These are phyloP conservation scores for Neolamprologus toae DNA, from an alignment of 2,113 vertebrate genomes.

Conservation along the genomic window DNA sequence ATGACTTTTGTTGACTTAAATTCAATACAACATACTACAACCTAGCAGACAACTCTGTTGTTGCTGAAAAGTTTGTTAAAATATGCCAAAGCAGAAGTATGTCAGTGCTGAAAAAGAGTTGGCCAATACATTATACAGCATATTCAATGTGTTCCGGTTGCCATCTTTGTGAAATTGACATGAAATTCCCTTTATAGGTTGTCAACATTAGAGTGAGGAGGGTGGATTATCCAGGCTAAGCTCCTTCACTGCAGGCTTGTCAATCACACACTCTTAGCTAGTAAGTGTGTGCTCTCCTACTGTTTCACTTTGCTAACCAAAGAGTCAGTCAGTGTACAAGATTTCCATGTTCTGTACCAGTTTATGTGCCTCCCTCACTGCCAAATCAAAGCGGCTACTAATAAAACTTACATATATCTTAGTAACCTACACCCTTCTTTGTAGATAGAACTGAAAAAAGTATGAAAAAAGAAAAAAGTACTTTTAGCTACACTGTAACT, in stretches of 20 bases:
- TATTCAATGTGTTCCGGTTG: background rate
- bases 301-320: background rate
- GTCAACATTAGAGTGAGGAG: background rate
- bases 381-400: background rate
- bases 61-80: background rate
- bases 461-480: background rate
- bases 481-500: background rate
- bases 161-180: background rate
- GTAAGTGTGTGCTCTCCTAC: background rate
- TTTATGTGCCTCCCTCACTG: background rate
- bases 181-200: background rate
- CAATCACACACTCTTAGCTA: background rate
- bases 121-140: background rate
- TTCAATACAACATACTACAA: background rate
- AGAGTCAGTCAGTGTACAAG: background rate
- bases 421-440: background rate
- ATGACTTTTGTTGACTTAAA: background rate
- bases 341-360: background rate
- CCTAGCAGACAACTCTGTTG: background rate
- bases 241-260: background rate
- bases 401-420: background rate
- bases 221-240: background rate
- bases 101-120: background rate
- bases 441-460: background rate
- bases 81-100: background rate